Conservation (phyloP, 2,113 vertebrate genomes). For the Gymnocephalus cernua region DNA sequence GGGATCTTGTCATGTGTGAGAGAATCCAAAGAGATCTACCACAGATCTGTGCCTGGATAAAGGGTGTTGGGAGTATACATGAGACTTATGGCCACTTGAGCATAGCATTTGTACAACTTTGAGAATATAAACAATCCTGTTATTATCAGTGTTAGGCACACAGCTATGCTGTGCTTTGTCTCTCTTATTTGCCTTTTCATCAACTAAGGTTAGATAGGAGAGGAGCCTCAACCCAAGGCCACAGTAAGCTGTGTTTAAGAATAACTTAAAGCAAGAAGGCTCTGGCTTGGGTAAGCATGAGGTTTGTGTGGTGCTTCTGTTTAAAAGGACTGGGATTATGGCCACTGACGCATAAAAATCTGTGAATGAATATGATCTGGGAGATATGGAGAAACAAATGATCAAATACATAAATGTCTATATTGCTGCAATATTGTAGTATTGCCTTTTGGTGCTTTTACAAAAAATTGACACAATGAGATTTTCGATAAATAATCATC, state of each 20-base stretch:
- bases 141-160: background rate
- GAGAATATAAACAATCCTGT: conserved; percentile 30
- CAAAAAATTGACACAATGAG: too few relatives aligned
- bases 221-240: conserved; percentile 17
- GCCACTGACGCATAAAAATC: conserved; percentile 35
- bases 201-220: background rate
- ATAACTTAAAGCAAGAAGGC: conserved; percentile 18
- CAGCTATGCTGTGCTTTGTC: conserved; percentile 21
- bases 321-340: conserved; percentile 33
- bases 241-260: conserved; percentile 38
- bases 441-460: too few relatives aligned
- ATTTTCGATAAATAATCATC: too few relatives aligned
- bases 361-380: conserved; percentile 24
- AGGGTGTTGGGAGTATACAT: background rate
- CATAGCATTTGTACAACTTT: background rate
- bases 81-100: conserved; percentile 6
- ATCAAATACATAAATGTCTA: too few relatives aligned
- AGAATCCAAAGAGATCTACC: background rate
- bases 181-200: conserved; percentile 14
- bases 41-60: conserved; percentile 16
- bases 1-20: background rate
- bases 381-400: too few relatives aligned
- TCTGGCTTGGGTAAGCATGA: conserved; percentile 11
- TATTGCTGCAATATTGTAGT: too few relatives aligned
- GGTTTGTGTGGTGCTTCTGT: conserved; percentile 43